Evolutionary conservation across 2,113 vertebrate species (phyloP).

Genomic region (Prolemur simus): DNA sequence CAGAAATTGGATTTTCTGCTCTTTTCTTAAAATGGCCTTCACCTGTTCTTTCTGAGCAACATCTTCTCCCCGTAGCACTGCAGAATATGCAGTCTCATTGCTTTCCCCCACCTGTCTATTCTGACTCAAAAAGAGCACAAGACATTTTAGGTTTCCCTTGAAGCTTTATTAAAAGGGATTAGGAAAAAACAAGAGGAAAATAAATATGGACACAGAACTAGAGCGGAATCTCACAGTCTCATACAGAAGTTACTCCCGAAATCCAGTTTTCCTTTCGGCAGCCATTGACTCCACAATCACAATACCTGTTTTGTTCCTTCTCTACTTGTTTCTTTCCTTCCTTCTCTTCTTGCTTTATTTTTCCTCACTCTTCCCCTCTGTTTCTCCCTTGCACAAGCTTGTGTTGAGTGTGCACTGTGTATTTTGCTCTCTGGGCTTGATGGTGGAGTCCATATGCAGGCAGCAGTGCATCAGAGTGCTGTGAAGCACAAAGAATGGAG

Average conservation of each 20-base stretch:
- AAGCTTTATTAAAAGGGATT: not conserved
- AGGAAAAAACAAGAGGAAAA: constrained; percentile 6
- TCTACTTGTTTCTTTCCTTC: not conserved
- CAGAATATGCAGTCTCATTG: not conserved
- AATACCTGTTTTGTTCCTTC: not conserved
- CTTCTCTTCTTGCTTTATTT: not conserved
- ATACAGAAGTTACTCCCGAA: not conserved
- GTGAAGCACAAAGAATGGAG: not conserved
- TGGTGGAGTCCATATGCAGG: not conserved
- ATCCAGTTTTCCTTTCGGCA: not conserved
- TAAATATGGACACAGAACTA: not conserved
- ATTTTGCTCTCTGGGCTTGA: not conserved
- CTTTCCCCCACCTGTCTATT: not conserved
- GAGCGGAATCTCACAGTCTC: not conserved
- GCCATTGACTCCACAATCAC: not conserved
- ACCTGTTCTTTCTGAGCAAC: not conserved
- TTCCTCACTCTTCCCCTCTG: not conserved
- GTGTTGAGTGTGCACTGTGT: not conserved
- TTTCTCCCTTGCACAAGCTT: not conserved
- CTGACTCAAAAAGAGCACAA: not conserved
- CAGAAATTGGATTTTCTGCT: not conserved
- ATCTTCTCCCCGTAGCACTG: not conserved
- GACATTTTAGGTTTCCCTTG: not conserved
- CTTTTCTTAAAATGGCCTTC: not conserved
- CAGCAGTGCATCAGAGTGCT: not conserved